These are phyloP conservation scores for Agrotis segetum DNA, from an alignment of 2,888 invertebrate species.

Conservation along the genomic window DNA sequence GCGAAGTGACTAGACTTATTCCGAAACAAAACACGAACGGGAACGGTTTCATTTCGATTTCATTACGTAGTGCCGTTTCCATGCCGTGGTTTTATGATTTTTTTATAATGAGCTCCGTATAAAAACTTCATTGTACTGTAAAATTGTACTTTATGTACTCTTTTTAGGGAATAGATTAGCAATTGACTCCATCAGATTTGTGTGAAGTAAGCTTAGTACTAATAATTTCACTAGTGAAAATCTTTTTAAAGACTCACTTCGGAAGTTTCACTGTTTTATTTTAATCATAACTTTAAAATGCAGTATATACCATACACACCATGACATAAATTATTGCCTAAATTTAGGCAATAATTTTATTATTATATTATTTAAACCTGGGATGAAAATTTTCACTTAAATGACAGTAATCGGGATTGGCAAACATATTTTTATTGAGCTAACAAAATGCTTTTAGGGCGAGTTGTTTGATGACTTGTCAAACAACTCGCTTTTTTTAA, in stretches of 20 bases:
- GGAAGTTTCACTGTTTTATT: neutral
- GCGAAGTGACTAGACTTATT: conserved; percentile 1
- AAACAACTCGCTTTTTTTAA: no score
- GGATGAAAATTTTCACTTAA: no score
- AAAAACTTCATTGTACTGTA: conserved; percentile 59
- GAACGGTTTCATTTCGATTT: conserved; percentile 35
- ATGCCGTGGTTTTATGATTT: conserved; percentile 46
- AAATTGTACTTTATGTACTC: conserved; percentile 17
- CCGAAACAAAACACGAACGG: conserved; percentile 20
- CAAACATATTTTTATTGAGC: no score
- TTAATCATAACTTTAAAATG: no score
- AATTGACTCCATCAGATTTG: conserved; percentile 36
- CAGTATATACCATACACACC: no score
- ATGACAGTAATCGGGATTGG: no score
- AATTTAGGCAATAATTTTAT: no score
- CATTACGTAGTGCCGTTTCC: conserved; percentile 39
- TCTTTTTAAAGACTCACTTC: neutral
- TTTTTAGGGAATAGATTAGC: conserved; percentile 17
- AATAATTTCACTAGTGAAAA: neutral
- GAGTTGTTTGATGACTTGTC: no score
- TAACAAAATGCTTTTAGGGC: no score
- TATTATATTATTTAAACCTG: no score
- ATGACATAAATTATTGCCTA: no score
- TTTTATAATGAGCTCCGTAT: conserved; percentile 44
- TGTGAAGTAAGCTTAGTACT: conserved; percentile 10